Conservation (phyloP, 92 coral and sea anemone genomes). For the Umimayanthus chanpuru region DNA sequence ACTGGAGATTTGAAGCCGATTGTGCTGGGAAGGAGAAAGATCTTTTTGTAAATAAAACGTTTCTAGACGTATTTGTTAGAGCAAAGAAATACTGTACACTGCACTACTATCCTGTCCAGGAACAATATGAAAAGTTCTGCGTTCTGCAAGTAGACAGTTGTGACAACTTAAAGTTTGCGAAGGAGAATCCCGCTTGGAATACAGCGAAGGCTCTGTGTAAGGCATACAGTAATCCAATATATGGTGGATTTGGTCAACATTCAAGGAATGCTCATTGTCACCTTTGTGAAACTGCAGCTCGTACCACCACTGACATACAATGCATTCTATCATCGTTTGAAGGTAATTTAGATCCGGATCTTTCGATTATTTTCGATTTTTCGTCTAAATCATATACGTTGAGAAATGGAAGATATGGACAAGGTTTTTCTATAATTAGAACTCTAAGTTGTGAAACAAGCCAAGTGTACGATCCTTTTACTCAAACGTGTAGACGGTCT, state of each 20-base stretch:
- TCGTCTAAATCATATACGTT: not conserved
- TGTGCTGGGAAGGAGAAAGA: not conserved
- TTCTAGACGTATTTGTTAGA: not conserved
- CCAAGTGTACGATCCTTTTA: conserved; percentile 2
- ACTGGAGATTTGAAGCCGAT: conserved; percentile 5
- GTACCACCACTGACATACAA: not conserved
- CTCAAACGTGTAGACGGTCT: not conserved
- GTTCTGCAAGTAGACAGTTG: conserved; percentile 11
- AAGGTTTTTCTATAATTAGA: not conserved
- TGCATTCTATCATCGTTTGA: not conserved
- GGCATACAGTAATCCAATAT: conserved; percentile 1
- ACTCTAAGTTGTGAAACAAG: not conserved
- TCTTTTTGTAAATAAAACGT: not conserved
- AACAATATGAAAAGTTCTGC: not conserved
- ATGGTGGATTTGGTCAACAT: not conserved
- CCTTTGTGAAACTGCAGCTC: not conserved
- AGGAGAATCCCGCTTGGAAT: not conserved
- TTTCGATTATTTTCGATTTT: not conserved
- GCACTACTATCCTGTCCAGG: not conserved
- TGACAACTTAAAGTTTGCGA: not conserved
- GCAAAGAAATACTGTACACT: not conserved
- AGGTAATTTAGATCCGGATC: not conserved
- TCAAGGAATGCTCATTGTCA: not conserved
- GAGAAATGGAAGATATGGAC: not conserved
- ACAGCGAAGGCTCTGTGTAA: not conserved